phyloP scores from a whole-genome alignment of 2,113 vertebrate species.

The Morone saxatilis region DNA sequence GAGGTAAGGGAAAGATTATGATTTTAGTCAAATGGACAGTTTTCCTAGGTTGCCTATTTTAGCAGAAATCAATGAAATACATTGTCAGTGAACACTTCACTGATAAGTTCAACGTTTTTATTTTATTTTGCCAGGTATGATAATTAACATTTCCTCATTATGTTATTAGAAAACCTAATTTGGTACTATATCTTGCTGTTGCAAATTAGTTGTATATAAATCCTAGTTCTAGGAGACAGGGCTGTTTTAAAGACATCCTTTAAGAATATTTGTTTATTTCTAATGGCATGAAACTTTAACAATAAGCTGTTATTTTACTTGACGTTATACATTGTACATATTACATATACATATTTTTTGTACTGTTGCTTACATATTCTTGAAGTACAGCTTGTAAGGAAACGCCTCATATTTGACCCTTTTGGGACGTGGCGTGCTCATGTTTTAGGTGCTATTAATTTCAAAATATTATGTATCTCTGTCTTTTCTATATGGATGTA shows the following conservation, averaged over 20 bases:
- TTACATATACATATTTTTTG: constrained; percentile 3
- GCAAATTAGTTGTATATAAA: too few relatives aligned
- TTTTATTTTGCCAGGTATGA: too few relatives aligned
- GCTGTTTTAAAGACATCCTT: background rate
- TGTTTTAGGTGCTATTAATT: background rate
- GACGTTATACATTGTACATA: background rate
- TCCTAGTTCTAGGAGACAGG: too few relatives aligned
- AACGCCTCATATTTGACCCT: constrained; percentile 26
- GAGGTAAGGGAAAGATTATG: too few relatives aligned
- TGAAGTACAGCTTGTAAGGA: constrained; percentile 8
- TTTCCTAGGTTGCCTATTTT: too few relatives aligned
- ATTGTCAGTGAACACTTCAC: too few relatives aligned
- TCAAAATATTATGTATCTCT: background rate
- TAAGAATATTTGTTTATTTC: background rate
- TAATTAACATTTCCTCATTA: too few relatives aligned
- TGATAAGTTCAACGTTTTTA: too few relatives aligned
- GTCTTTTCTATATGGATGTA: background rate
- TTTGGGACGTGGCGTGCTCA: background rate
- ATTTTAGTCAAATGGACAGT: too few relatives aligned
- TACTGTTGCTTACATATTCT: constrained; percentile 12
- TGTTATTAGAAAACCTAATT: too few relatives aligned
- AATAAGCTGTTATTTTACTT: constrained; percentile 36
- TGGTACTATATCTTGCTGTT: too few relatives aligned
- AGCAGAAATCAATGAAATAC: too few relatives aligned
- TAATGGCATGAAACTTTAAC: background rate